Evolutionary conservation across 1,140 invertebrate species (phyloP), one percentile per base, ranked within the genome.

Genomic region (Lysiphlebus fabarum): DNA sequence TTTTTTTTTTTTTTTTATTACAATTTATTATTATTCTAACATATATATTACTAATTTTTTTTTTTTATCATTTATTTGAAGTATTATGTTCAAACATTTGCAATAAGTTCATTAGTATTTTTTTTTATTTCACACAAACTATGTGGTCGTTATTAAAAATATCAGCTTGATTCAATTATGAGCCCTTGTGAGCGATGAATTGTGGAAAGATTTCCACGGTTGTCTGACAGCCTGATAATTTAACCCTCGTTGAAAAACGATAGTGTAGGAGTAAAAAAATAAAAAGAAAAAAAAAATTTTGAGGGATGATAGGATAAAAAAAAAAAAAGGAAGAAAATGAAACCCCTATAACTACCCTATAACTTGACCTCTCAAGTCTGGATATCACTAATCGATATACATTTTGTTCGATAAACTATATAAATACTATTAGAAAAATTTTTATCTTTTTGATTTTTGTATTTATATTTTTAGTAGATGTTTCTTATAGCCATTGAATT

Each of bases 381-480:
- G 58, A 59, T 53, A 63, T 33, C 34, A 59, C 57, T 48, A 63
- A 63, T 63, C 62, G 62, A 63, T 63, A 62, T 33, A 17, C 47
- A 43, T 36, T 43, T 59, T 44, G 53, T 60, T 63, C 57, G 62
- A 59, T 59, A 58, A 58, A 63, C 62, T 58, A 53, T 63, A 63
- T 54, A 59, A 57, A 14, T n/a, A n/a, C 47, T 42, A 53, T 45
- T 62, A 54, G 53, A 59, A 62, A 62, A 56, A 41, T 62, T 42
- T 56, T 51, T 51, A 8, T 11, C 34, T 14, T 50, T 50, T 50
- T 50, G 9, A 40, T 47, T 41, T 42, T 50, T 34, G 14, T 42
- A 9, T 36, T n/a, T n/a, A n/a, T 26, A 26, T 26, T 26, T 26
- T 26, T 26, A 26, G 17, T 26, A 26, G 17, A 26, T 26, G 17